Conservation (phyloP, 2,888 invertebrate genomes). For the Ennomos fuscantarius region DNA sequence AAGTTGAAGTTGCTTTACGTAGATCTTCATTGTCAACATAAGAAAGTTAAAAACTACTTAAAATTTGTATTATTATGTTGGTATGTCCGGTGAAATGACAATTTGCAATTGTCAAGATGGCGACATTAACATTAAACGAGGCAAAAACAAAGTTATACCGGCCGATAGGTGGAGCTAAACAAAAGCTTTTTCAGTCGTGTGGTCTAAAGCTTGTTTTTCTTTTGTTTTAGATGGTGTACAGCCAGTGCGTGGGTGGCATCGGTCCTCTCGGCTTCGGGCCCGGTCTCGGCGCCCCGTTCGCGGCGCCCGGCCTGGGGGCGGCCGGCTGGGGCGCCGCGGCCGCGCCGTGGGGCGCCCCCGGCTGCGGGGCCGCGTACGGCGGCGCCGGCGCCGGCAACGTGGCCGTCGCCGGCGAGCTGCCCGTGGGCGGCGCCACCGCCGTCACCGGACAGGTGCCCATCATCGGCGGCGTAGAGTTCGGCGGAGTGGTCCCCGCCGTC, state of each 20-base stretch:
- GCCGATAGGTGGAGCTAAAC: too few relatives aligned
- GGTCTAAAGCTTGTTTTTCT: neutral
- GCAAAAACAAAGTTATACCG: too few relatives aligned
- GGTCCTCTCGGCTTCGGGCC: slow-evolving; percentile 1
- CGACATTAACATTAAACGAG: too few relatives aligned
- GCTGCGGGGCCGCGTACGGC: slow-evolving; percentile 6
- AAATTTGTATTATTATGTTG: too few relatives aligned
- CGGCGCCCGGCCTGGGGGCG: neutral
- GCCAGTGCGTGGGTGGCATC: slow-evolving; percentile 24
- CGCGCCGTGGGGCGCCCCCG: slow-evolving; percentile 14
- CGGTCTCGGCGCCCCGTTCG: slow-evolving; percentile 8
- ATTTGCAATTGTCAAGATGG: too few relatives aligned
- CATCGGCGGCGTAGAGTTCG: slow-evolving; percentile 33
- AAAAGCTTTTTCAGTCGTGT: too few relatives aligned
- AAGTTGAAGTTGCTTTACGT: too few relatives aligned
- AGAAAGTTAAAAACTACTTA: too few relatives aligned
- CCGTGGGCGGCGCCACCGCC: slow-evolving; percentile 25
- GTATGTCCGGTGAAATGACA: too few relatives aligned
- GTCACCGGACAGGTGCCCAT: slow-evolving; percentile 34
- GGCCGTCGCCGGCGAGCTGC: slow-evolving; percentile 33
- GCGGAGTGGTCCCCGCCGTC: slow-evolving; percentile 25
- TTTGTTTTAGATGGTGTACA: slow-evolving; percentile 4
- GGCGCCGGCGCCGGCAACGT: slow-evolving; percentile 29
- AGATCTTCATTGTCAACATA: too few relatives aligned
- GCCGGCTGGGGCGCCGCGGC: slow-evolving; percentile 5